Conservation (phyloP, 2,888 invertebrate genomes). For the Drosophila cracens region DNA sequence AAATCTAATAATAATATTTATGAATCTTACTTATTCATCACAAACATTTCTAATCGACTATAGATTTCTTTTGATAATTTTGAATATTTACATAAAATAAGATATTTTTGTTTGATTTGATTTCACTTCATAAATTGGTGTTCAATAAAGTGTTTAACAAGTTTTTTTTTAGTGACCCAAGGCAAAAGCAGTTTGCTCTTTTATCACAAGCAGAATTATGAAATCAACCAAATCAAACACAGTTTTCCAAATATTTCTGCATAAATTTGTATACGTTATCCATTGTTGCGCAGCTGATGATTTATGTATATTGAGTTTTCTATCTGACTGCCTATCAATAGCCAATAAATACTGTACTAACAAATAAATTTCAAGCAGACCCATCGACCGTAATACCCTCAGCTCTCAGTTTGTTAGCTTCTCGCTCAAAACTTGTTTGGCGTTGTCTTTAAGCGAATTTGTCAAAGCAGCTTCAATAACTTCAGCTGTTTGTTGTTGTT, state of each 20-base stretch:
- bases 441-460: slow-evolving; percentile 66
- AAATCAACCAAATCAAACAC: slow-evolving; percentile 2
- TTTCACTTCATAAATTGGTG: neutral
- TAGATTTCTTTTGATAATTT: neutral
- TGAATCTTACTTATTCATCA: neutral
- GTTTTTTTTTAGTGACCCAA: neutral
- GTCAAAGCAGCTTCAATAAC: slow-evolving; percentile 76
- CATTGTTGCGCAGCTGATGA: slow-evolving; percentile 30
- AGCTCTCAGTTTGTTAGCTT: slow-evolving; percentile 17
- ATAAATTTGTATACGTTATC: slow-evolving; percentile 39
- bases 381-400: neutral
- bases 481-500: slow-evolving; percentile 36
- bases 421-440: slow-evolving; percentile 68
- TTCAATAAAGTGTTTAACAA: slow-evolving; percentile 8
- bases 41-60: neutral
- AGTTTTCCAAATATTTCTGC: slow-evolving; percentile 46
- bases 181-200: neutral
- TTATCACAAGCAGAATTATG: neutral
- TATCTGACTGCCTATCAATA: slow-evolving; percentile 23
- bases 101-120: neutral
- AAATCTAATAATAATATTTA: neutral
- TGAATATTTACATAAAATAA: too few species aligned
- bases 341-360: slow-evolving; percentile 22
- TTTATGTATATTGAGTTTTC: slow-evolving; percentile 39
- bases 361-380: slow-evolving; percentile 12